Evolutionary conservation across 2,797 vertebrate species (phyloP).

Genomic region (Kryptopterus vitreolus): DNA sequence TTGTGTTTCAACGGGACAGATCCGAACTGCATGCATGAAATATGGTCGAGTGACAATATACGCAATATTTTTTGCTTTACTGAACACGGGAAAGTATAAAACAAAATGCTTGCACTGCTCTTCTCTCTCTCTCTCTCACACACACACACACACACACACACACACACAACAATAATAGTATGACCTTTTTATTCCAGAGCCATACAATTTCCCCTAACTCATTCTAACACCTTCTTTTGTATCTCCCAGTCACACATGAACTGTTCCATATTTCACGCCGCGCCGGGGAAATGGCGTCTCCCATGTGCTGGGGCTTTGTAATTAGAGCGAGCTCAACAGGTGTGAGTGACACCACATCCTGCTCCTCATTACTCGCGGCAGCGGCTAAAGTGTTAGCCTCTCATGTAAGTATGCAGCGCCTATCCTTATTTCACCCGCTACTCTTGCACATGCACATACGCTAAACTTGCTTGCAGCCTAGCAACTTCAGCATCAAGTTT

Average conservation of each 20-base stretch:
- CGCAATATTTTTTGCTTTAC: conserved; percentile 45
- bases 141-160: neutral
- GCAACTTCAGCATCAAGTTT: conserved; percentile 71
- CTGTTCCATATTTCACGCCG: conserved; percentile 48
- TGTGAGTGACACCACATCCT: conserved; percentile 56
- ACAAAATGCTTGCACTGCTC: neutral
- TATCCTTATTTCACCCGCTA: conserved; percentile 30
- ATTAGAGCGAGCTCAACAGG: conserved; percentile 60
- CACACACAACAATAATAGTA: neutral
- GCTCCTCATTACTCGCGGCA: conserved; percentile 49
- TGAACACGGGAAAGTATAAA: neutral
- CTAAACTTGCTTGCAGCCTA: conserved; percentile 12
- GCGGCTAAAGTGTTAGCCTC: conserved; percentile 26
- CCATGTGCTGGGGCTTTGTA: conserved; percentile 50
- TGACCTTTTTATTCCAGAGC: conserved; percentile 3
- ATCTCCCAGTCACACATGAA: conserved; percentile 44
- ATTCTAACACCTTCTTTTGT: conserved; percentile 29
- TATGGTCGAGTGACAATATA: conserved; percentile 43
- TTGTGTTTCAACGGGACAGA: conserved; percentile 35
- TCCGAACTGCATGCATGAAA: conserved; percentile 29
- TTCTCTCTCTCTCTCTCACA: conserved; percentile 1
- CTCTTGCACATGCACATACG: conserved; percentile 18
- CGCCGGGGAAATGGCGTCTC: conserved; percentile 15
- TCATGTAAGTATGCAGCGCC: conserved; percentile 43
- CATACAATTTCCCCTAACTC: conserved; percentile 17